phyloP scores from a whole-genome alignment of 1,140 invertebrate genomes.

The Condylostylus longicornis region DNA sequence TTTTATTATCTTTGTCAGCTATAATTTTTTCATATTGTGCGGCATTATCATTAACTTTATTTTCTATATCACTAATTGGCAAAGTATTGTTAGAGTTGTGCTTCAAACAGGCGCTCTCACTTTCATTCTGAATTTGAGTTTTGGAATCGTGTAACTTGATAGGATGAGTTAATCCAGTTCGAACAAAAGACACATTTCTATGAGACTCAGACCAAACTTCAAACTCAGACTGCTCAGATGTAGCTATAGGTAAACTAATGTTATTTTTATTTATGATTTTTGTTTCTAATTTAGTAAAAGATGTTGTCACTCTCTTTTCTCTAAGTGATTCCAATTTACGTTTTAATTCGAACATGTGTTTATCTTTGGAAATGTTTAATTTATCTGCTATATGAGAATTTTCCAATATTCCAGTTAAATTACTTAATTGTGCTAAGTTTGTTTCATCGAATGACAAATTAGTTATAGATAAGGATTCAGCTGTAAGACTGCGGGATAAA shows the following conservation, averaged over 20 bases:
- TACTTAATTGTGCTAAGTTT: slow-evolving; percentile 32
- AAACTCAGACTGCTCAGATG: slow-evolving; percentile 50
- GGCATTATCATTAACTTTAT: no score
- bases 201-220: slow-evolving; percentile 77
- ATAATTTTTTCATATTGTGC: slow-evolving; percentile 35
- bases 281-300: no score
- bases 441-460: slow-evolving; percentile 22
- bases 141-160: slow-evolving; percentile 1
- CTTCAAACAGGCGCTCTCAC: no score
- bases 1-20: slow-evolving; percentile 32
- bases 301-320: no score
- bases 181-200: slow-evolving; percentile 55
- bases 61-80: no score
- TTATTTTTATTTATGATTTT: slow-evolving; percentile 11
- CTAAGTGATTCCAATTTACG: no score
- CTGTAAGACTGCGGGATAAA: slow-evolving; percentile 37
- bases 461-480: slow-evolving; percentile 30
- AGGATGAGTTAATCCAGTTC: slow-evolving; percentile 48
- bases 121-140: no score
- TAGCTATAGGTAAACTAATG: slow-evolving; percentile 18
- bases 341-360: no score
- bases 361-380: no score
- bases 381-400: no score
- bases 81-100: no score
- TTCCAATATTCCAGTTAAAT: slow-evolving; percentile 33